Evolutionary conservation across 2,888 invertebrate species (phyloP), one percentile per base, ranked within the genome.

Genomic region (Dascillus cervinus): DNA sequence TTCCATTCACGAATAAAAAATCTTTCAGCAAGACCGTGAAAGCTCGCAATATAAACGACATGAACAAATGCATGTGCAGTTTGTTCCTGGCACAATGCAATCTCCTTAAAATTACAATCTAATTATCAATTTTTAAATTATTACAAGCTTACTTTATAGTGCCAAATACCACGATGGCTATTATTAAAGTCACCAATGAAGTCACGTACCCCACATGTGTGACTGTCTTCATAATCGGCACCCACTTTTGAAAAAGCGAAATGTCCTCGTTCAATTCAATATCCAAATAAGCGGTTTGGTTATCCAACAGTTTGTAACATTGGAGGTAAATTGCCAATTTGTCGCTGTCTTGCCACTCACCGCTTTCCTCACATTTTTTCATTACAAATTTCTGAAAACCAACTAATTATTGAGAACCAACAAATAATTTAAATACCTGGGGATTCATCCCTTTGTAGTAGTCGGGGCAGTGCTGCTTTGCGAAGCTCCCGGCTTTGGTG

Each of bases 11-110:
- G 43, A 75, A 70, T 3, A 72, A 56, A 37, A 66, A 61, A 44
- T 75, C 71, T 50, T 76, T 77, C 23, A 77, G 49, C 8, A 78
- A 60, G 2, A 71, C 70, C 61, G 76, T 68, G 11, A 69, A 65
- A 1, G 74, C 76, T 43, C 77, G 66, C 52, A 79, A 60, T 28
- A 77, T 73, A 57, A 78, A 79, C 1, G 79, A 79, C 1, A 70
- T 56, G 57, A 80, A 80, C 30, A 81, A 63, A 52, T 81, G 75
- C 59, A 77, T 69, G 53, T 80, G 80, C 2, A 81, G 64, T 26
- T 71, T 70, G 59, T 80, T 81, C 37, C 79, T 62, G 1, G 78
- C 73, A 53, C 79, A 80, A 43, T 75, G 68, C 13, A 81, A 60
- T 46, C 73, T 72, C 52, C 79, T 80, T 54, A 21, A 56, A 56